Conservation (phyloP, 2,113 vertebrate species). For the Paedocypris sp. region DNA sequence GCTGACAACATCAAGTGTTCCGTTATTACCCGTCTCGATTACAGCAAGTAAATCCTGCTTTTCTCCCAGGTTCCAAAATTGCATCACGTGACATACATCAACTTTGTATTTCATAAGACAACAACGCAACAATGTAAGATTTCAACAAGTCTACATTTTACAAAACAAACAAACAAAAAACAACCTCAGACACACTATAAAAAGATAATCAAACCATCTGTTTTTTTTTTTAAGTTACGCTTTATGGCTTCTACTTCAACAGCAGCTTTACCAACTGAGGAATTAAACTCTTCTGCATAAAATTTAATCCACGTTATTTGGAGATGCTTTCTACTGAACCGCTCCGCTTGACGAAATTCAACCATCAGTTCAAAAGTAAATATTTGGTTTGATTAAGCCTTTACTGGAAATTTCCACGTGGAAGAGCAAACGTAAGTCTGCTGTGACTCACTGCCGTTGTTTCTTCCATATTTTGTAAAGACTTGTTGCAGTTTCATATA, state of each 20-base stretch:
- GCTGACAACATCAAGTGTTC: background rate
- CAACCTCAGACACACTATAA: background rate
- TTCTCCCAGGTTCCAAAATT: background rate
- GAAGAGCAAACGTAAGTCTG: no score
- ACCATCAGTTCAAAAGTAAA: no score
- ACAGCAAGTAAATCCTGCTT: background rate
- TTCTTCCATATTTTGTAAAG: no score
- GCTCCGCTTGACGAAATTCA: no score
- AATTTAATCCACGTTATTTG: background rate
- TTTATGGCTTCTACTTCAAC: background rate
- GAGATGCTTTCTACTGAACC: no score
- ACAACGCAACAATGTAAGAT: background rate
- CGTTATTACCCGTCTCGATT: background rate
- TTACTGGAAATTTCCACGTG: background rate
- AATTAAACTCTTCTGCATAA: background rate
- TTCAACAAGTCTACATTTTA: background rate
- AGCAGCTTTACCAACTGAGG: background rate
- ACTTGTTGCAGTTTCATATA: no score
- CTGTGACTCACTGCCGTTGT: no score
- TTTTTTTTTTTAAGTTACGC: background rate
- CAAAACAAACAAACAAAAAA: background rate
- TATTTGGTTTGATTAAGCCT: constrained; percentile 8
- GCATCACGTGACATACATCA: background rate
- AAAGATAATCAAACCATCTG: background rate
- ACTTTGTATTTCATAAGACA: background rate